Conservation (phyloP, 37 sponge, comb jelly and placozoan species). For the Ianthella basta region DNA sequence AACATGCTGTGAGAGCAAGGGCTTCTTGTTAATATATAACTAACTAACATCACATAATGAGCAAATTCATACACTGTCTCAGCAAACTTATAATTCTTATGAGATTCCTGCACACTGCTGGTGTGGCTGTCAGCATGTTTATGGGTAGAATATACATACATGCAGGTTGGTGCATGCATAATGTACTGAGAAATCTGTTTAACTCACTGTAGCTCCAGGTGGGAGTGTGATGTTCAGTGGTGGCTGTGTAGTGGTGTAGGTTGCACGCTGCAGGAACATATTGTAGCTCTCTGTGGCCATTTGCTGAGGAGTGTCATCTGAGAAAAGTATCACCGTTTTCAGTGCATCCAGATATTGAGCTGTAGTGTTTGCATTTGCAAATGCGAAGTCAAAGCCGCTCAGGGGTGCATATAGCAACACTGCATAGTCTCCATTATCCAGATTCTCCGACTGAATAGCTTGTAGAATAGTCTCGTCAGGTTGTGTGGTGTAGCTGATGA, state of each 20-base stretch:
- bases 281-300: neutral
- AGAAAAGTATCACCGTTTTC: neutral
- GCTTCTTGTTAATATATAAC: too few species aligned
- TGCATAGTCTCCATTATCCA: conserved; percentile 20
- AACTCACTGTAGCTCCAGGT: neutral
- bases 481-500: too few species aligned
- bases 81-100: too few species aligned
- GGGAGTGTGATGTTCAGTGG: neutral
- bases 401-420: neutral
- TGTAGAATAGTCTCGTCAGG: neutral
- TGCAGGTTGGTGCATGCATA: neutral
- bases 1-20: too few species aligned
- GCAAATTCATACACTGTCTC: too few species aligned
- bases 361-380: conserved; percentile 24
- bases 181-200: neutral
- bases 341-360: neutral
- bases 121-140: too few species aligned
- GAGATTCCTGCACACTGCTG: too few species aligned
- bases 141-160: too few species aligned
- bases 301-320: neutral
- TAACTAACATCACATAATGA: too few species aligned
- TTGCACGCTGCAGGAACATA: neutral
- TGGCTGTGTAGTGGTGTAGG: neutral
- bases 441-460: neutral
- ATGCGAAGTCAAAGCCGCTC: neutral